Evolutionary conservation across 2,797 vertebrate species (phyloP).

Genomic region (Psittacula derbiana): DNA sequence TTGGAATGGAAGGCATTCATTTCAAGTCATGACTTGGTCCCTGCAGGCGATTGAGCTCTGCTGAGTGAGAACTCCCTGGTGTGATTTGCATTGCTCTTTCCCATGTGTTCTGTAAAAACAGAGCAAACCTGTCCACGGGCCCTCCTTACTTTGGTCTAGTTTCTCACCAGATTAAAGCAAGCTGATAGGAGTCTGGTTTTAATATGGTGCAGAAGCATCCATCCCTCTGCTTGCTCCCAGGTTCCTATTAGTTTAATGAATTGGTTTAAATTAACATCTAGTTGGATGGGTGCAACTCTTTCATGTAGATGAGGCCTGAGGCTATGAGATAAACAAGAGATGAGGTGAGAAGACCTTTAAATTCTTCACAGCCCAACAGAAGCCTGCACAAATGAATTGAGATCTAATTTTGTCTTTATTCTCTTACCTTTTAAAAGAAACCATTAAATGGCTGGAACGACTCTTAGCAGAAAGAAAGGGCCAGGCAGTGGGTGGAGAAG

Average conservation of each 20-base stretch:
- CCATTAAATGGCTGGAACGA: background rate
- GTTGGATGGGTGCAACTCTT: constrained; percentile 25
- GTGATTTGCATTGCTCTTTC: constrained; percentile 54
- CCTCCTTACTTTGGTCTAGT: constrained; percentile 16
- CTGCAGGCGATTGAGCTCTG: background rate
- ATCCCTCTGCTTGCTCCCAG: background rate
- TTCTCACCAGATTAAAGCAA: constrained; percentile 66
- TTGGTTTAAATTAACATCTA: constrained; percentile 44
- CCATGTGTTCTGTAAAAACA: constrained; percentile 20
- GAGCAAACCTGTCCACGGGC: constrained; percentile 44
- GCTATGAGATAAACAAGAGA: constrained; percentile 40
- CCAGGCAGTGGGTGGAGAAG: background rate
- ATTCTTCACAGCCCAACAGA: constrained; percentile 33
- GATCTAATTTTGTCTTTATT: constrained; percentile 27
- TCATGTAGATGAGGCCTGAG: constrained; percentile 38
- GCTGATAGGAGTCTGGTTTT: background rate
- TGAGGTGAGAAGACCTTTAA: constrained; percentile 36
- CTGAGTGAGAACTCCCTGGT: background rate
- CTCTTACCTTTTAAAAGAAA: background rate
- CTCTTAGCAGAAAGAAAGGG: background rate
- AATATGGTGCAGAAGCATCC: background rate
- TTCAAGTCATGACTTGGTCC: background rate
- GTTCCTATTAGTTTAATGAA: constrained; percentile 38
- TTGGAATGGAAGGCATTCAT: background rate
- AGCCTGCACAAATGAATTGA: background rate